Evolutionary conservation across 2,797 vertebrate species (phyloP).

Genomic region (Siniperca scherzeri): DNA sequence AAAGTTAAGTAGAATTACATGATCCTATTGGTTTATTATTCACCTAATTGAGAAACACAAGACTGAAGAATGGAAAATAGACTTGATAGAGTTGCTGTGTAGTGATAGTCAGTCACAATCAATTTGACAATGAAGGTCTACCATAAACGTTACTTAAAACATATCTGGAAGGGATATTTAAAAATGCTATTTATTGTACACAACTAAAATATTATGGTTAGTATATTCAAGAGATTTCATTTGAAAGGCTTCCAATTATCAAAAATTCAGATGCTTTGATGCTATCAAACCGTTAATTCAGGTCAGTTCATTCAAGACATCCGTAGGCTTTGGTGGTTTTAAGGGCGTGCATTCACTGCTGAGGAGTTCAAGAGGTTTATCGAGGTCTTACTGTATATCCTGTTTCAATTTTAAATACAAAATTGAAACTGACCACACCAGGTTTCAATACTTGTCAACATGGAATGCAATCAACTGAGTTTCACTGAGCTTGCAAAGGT

Average conservation of each 20-base stretch:
- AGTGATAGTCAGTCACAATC: not conserved
- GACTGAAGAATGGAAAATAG: not conserved
- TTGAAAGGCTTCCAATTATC: not conserved
- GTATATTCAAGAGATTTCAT: not conserved
- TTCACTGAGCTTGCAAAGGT: conserved; percentile 29
- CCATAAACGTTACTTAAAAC: not conserved
- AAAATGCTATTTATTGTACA: not conserved
- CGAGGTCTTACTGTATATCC: not conserved
- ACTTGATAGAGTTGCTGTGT: not conserved
- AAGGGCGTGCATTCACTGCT: not conserved
- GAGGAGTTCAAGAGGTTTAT: conserved; percentile 25
- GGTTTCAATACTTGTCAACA: conserved; percentile 22
- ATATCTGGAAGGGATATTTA: not conserved
- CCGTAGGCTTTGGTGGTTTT: not conserved
- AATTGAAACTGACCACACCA: not conserved
- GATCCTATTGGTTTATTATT: too few species aligned
- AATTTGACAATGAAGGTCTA: not conserved
- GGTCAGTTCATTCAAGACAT: not conserved
- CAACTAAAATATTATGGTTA: not conserved
- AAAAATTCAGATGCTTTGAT: not conserved
- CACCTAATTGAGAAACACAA: too few species aligned
- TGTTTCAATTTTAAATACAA: conserved; percentile 6
- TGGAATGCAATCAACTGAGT: conserved; percentile 16
- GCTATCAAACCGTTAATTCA: not conserved
- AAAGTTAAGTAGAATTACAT: not conserved